Evolutionary conservation across 2,113 vertebrate genomes (phyloP).

Genomic region (Tetrao urogallus): DNA sequence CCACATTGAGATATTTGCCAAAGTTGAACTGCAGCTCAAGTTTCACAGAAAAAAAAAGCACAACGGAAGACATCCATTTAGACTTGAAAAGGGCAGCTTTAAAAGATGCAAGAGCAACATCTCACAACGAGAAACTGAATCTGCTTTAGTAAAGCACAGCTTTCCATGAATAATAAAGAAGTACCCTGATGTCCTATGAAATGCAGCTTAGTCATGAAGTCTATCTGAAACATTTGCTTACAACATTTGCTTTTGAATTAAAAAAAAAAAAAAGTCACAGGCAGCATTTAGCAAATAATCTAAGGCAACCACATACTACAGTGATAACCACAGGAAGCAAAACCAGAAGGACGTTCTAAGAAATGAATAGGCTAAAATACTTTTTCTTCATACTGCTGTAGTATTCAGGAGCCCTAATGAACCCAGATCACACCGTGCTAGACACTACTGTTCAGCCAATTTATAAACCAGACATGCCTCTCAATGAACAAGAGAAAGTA

Average conservation of each 20-base stretch:
- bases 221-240: neutral
- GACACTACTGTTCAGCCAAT: neutral
- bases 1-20: neutral
- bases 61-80: neutral
- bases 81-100: neutral
- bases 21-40: slow-evolving; percentile 1
- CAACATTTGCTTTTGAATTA: neutral
- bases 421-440: neutral
- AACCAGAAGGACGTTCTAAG: neutral
- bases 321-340: neutral
- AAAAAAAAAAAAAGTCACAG: neutral
- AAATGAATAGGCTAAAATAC: neutral
- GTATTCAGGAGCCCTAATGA: neutral
- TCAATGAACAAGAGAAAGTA: slow-evolving; percentile 36
- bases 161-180: slow-evolving; percentile 36
- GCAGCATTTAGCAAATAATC: neutral
- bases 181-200: slow-evolving; percentile 32
- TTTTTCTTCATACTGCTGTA: neutral
- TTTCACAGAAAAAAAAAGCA: neutral
- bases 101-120: neutral
- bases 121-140: neutral
- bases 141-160: slow-evolving; percentile 14
- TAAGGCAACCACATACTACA: neutral
- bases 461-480: slow-evolving; percentile 10
- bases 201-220: neutral